Conservation (phyloP, 1,140 invertebrate species). For the Zaprionus capensis region DNA sequence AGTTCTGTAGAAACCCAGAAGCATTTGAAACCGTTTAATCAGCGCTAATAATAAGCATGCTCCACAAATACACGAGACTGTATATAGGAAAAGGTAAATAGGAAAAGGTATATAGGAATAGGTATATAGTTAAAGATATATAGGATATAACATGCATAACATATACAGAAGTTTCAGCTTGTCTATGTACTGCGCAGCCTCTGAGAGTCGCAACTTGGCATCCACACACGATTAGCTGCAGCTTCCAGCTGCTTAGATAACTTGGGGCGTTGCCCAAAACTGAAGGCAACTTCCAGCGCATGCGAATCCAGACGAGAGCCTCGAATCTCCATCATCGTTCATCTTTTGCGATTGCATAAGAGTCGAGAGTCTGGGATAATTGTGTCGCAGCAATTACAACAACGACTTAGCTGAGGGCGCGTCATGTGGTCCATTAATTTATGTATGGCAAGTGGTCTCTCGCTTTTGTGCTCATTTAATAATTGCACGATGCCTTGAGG, state of each 20-base stretch:
- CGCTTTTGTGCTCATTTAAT: constrained; percentile 79
- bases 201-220: constrained; percentile 20
- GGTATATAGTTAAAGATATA: neutral
- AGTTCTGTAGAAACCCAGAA: neutral
- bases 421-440: constrained; percentile 64
- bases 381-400: constrained; percentile 39
- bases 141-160: neutral
- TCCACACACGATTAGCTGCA: constrained; percentile 57
- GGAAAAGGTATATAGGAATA: neutral
- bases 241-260: constrained; percentile 53
- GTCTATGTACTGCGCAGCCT: constrained; percentile 59
- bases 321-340: neutral
- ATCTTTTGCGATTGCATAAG: constrained; percentile 10
- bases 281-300: constrained; percentile 36
- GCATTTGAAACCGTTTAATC: constrained; percentile 45
- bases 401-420: constrained; percentile 26
- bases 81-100: constrained; percentile 7
- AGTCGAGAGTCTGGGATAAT: constrained; percentile 50
- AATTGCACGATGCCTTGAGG: constrained; percentile 78
- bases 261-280: constrained; percentile 58
- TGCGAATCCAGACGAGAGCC: constrained; percentile 4
- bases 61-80: constrained; percentile 7
- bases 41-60: constrained; percentile 48
- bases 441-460: constrained; percentile 74
- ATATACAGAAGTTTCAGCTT: constrained; percentile 2